Evolutionary conservation across 1,140 invertebrate species (phyloP).

Genomic region (Drosophila bipectinata): DNA sequence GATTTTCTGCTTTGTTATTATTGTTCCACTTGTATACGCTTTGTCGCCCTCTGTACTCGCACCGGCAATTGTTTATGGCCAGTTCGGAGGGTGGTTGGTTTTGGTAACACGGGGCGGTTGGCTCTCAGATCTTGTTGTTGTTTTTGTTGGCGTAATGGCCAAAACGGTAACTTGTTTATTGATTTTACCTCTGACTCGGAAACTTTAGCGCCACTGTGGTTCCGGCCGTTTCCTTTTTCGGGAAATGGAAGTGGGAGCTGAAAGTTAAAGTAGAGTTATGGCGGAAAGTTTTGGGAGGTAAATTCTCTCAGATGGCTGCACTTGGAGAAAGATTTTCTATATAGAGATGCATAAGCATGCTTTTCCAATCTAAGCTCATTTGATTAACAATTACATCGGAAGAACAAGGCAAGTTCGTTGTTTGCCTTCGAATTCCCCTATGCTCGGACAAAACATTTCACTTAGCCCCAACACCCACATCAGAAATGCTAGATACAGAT

Average conservation of each 20-base stretch:
- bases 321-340: neutral
- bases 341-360: neutral
- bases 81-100: conserved; percentile 27
- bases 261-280: conserved; percentile 20
- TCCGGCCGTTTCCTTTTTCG: conserved; percentile 2
- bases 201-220: conserved; percentile 29
- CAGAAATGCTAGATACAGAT: conserved; percentile 2
- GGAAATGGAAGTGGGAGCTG: conserved; percentile 4
- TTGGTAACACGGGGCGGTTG: conserved; percentile 23
- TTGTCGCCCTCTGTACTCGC: conserved; percentile 62
- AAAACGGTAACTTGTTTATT: conserved; percentile 60
- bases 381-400: conserved; percentile 34
- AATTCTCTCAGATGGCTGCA: neutral
- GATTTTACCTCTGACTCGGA: conserved; percentile 56
- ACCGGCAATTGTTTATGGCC: conserved; percentile 59
- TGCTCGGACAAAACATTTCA: conserved; percentile 32
- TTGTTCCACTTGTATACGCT: conserved; percentile 73
- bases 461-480: conserved; percentile 37
- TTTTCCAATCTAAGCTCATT: conserved; percentile 35
- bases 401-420: conserved; percentile 43
- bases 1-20: conserved; percentile 75
- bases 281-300: neutral
- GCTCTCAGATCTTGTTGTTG: conserved; percentile 6
- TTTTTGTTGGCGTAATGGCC: conserved; percentile 17
- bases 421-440: conserved; percentile 16